These are phyloP conservation scores for Drosophila mayaguana DNA, from an alignment of 2,888 invertebrate genomes.

Conservation along the genomic window DNA sequence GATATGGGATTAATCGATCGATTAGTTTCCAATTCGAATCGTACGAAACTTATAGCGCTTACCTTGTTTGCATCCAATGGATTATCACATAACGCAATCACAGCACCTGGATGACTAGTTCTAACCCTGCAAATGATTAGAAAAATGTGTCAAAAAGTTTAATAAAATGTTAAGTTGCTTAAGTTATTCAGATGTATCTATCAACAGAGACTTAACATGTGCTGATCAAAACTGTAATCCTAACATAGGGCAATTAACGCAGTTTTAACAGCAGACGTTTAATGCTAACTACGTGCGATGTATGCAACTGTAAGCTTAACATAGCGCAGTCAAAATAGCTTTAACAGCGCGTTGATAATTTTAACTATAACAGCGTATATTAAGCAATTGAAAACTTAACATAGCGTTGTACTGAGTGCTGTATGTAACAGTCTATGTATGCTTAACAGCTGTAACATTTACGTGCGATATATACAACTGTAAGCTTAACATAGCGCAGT, in stretches of 20 bases:
- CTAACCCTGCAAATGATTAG: constrained; percentile 89
- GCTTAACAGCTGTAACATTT: too few relatives aligned
- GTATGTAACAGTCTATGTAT: too few relatives aligned
- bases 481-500: too few relatives aligned
- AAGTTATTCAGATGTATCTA: background rate
- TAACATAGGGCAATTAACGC: too few relatives aligned
- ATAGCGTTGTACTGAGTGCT: too few relatives aligned
- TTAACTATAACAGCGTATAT: too few relatives aligned
- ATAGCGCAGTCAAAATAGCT: background rate
- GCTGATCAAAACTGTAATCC: background rate
- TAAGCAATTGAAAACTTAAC: too few relatives aligned
- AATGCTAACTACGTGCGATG: too few relatives aligned
- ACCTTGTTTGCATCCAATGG: constrained; percentile 98
- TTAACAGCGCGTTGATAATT: background rate
- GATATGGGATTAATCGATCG: background rate
- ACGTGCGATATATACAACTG: too few relatives aligned
- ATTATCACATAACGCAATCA: constrained; percentile 98
- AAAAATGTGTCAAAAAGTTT: background rate
- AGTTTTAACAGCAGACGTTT: too few relatives aligned
- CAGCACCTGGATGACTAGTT: constrained; percentile 98
- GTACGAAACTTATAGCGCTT: constrained; percentile 61
- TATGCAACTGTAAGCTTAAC: background rate
- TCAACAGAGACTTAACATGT: background rate
- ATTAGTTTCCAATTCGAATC: background rate
- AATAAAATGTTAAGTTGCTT: background rate